phyloP scores from a whole-genome alignment of 2,797 vertebrate species.

The Gambusia yucatana region DNA sequence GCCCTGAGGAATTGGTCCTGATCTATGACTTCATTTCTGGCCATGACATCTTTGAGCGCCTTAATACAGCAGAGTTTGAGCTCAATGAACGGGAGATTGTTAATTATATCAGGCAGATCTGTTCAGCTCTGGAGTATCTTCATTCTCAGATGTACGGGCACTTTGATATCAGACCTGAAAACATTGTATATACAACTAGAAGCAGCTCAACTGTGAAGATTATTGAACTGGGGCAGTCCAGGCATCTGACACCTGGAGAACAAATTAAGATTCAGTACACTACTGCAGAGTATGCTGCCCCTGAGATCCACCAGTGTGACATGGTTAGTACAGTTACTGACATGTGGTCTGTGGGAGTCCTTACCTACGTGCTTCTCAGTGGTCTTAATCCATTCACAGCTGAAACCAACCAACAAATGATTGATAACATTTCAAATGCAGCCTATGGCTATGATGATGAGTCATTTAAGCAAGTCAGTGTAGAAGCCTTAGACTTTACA shows the following conservation, averaged over 20 bases:
- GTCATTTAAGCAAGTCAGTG: conserved; percentile 90
- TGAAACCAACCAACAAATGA: conserved; percentile 97
- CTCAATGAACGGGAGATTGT: conserved; percentile 92
- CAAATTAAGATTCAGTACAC: conserved; percentile 93
- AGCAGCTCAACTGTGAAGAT: conserved; percentile 92
- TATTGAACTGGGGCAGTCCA: conserved; percentile 94
- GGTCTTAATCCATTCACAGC: conserved; percentile 96
- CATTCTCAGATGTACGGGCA: conserved; percentile 90
- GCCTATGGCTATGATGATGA: conserved; percentile 97
- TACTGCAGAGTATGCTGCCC: conserved; percentile 92
- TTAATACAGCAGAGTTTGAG: conserved; percentile 90
- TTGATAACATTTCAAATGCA: conserved; percentile 95
- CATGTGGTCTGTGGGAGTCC: conserved; percentile 97
- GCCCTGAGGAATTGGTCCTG: conserved; percentile 96
- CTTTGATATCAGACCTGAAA: conserved; percentile 97
- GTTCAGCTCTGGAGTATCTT: conserved; percentile 92
- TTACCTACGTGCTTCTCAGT: conserved; percentile 93
- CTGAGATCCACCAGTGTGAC: conserved; percentile 97
- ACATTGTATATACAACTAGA: conserved; percentile 94
- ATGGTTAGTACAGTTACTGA: conserved; percentile 94
- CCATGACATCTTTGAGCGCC: conserved; percentile 94
- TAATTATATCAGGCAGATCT: conserved; percentile 91
- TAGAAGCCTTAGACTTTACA: conserved; percentile 94
- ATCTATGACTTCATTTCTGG: conserved; percentile 98
- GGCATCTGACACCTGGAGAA: conserved; percentile 93